A percentile compares a stretch with the other conserved stretches of the same genome.
These are phyloP conservation scores for Mechanitis messenoides DNA, from an alignment of 2,888 invertebrate species.

Conservation along the genomic window DNA sequence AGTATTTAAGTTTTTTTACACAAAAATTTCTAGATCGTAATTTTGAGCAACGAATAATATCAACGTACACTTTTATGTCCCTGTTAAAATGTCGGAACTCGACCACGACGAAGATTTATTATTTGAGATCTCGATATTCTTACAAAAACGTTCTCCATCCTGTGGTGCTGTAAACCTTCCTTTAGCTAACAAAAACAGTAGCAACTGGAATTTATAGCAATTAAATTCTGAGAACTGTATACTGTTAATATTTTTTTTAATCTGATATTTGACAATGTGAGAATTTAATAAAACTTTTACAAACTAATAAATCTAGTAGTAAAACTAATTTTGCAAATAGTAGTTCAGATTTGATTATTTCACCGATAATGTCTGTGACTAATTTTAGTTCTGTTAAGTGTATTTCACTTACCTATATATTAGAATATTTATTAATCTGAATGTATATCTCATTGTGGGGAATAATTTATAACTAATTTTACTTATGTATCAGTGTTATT, in stretches of 20 bases:
- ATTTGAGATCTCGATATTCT: constrained; percentile 20
- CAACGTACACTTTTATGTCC: constrained; percentile 26
- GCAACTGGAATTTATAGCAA: constrained; percentile 15
- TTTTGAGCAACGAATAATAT: constrained; percentile 23
- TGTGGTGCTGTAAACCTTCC: constrained; percentile 10
- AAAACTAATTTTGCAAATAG: constrained; percentile 1
- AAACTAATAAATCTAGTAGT: background rate
- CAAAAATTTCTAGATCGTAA: constrained; percentile 19
- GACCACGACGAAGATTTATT: constrained; percentile 27
- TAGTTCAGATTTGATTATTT: constrained; percentile 1
- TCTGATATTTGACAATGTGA: too few species aligned
- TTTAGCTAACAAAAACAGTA: constrained; percentile 15
- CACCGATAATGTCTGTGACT: constrained; percentile 40
- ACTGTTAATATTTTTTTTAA: background rate
- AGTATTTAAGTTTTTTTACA: constrained; percentile 8
- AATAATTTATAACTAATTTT: too few species aligned
- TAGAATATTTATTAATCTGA: background rate
- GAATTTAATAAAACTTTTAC: background rate
- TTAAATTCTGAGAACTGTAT: constrained; percentile 9
- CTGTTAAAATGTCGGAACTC: constrained; percentile 28
- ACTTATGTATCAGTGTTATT: too few species aligned
- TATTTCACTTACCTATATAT: constrained; percentile 27
- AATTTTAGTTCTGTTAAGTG: constrained; percentile 49
- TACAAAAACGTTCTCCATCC: constrained; percentile 21
- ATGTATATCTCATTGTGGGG: too few species aligned